Percentiles rank a stretch among this genome's conserved stretches.
Conservation (phyloP, 1,140 invertebrate species). For the Drosophila rhopaloa region DNA sequence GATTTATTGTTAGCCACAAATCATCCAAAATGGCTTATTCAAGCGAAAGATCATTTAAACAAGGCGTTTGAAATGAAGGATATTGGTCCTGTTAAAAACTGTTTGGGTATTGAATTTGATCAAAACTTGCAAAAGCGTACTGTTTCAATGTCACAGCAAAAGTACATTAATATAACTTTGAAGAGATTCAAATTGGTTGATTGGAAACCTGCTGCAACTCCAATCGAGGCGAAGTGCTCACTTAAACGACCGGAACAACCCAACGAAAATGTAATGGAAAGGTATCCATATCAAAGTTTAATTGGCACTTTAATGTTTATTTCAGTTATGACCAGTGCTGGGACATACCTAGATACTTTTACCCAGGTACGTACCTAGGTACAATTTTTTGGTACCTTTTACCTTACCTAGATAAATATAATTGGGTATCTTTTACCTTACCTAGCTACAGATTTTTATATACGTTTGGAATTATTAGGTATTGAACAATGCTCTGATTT, state of each 20-base stretch:
- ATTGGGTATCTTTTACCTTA: no score
- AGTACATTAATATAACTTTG: conserved; percentile 13
- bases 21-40: conserved; percentile 7
- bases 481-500: no score
- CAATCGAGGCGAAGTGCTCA: background rate
- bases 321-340: conserved; percentile 26
- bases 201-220: conserved; percentile 12
- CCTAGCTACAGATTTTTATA: no score
- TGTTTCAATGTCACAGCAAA: conserved; percentile 3
- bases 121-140: background rate
- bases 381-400: no score
- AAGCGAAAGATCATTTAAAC: background rate
- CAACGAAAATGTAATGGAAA: conserved; percentile 9
- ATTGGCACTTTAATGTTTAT: conserved; percentile 43
- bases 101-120: background rate
- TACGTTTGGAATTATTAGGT: no score
- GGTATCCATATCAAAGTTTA: conserved; percentile 31
- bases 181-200: conserved; percentile 27
- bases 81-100: background rate
- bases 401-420: no score
- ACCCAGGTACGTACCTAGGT: no score
- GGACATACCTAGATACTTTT: no score
- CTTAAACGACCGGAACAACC: background rate
- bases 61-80: conserved; percentile 9
- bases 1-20: conserved; percentile 49